Evolutionary conservation across 2,888 invertebrate genomes (phyloP).

Genomic region (Eupithecia subumbrata): DNA sequence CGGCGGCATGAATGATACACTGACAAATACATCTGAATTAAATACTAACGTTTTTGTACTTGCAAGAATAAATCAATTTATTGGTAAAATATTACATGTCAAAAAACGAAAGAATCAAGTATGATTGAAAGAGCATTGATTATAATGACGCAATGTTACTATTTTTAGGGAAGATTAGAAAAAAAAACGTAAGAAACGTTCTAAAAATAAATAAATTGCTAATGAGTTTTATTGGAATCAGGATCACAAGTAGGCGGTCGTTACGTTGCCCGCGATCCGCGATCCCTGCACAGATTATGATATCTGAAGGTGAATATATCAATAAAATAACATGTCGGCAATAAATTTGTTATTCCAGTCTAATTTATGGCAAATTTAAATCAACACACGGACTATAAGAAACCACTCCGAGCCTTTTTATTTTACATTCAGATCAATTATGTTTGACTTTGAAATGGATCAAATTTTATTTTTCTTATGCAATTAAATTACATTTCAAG

Average conservation of each 20-base stretch:
- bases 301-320: slow-evolving; percentile 31
- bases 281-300: slow-evolving; percentile 23
- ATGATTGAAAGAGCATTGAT: not conserved
- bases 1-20: too few species aligned
- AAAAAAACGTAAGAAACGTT: not conserved
- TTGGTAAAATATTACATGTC: too few species aligned
- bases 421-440: slow-evolving; percentile 25
- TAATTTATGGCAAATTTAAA: slow-evolving; percentile 39
- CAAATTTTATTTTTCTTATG: slow-evolving; percentile 14
- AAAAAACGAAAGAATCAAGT: not conserved
- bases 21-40: not conserved
- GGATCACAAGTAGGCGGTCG: slow-evolving; percentile 15
- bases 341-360: slow-evolving; percentile 31
- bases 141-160: not conserved
- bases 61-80: too few species aligned
- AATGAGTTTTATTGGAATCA: slow-evolving; percentile 17
- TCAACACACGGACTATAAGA: slow-evolving; percentile 32
- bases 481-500: slow-evolving; percentile 1
- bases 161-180: not conserved
- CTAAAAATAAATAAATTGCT: slow-evolving; percentile 21
- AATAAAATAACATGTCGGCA: slow-evolving; percentile 34
- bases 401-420: slow-evolving; percentile 23
- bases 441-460: slow-evolving; percentile 31
- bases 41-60: too few species aligned
- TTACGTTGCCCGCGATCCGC: slow-evolving; percentile 27